Evolutionary conservation across 2,888 invertebrate species (phyloP).

Genomic region (Polyommatus iphigenia): DNA sequence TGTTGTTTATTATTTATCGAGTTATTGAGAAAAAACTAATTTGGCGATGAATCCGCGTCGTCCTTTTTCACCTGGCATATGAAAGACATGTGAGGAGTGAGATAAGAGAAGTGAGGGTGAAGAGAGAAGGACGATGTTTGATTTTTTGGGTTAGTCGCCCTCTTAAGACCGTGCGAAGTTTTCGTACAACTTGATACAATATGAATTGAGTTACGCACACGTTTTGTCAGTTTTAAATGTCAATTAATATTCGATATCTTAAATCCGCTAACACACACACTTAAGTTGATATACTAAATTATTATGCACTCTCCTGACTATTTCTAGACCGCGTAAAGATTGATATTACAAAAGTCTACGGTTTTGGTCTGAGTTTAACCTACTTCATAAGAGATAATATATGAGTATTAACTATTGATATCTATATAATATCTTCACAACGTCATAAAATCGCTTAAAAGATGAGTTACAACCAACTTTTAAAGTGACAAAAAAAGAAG

Average conservation of each 20-base stretch:
- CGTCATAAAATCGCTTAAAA: background rate
- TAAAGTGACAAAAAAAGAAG: background rate
- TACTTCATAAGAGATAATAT: background rate
- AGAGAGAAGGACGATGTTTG: too few species aligned
- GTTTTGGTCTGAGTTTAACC: slow-evolving; percentile 9
- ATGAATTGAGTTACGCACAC: too few species aligned
- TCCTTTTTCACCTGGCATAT: too few species aligned
- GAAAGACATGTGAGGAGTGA: too few species aligned
- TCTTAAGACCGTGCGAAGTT: too few species aligned
- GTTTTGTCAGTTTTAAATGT: too few species aligned
- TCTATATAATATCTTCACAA: background rate
- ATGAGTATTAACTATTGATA: background rate
- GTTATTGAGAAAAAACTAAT: too few species aligned
- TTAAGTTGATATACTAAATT: background rate
- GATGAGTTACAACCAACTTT: background rate
- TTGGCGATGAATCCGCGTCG: too few species aligned
- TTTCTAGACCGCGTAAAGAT: background rate
- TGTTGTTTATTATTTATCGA: too few species aligned
- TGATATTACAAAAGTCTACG: background rate
- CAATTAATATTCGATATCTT: background rate
- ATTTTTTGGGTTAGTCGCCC: too few species aligned
- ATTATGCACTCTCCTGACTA: background rate
- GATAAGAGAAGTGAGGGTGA: too few species aligned
- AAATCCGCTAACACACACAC: background rate
- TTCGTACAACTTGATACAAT: too few species aligned